Evolutionary conservation across 2,113 vertebrate species (phyloP), one percentile per base, ranked within the genome.

Genomic region (Tylochromis polylepis): DNA sequence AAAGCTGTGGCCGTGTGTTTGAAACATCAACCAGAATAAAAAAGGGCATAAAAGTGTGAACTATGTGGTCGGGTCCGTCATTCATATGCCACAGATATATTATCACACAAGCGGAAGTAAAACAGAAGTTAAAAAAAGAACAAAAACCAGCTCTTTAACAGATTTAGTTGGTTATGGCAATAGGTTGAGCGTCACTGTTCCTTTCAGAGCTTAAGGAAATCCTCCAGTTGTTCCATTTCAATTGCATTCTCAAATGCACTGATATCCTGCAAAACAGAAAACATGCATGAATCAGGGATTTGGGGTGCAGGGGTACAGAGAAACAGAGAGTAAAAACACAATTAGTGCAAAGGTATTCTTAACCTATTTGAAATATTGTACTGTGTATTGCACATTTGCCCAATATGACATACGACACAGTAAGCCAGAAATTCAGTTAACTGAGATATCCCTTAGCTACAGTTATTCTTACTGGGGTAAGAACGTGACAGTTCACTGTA

Each of bases 131-230:
- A 1, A 6, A 38, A 14, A 38, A 38, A 38, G 20, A 67, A 67
- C 34, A 67, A 67, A 62, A 62, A 67, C 38, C 34, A 5, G 1
- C 62, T 67, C 34, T 38, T 38, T 38, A 65, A 65, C 20, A 38
- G 6, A 20, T 67, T 67, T 38, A 38, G 34, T 38, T 36, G 4
- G 34, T 14, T 22, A 12, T 51, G 38, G 12, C 16, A 15, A 46
- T 27, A 29, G 8, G 53, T 11, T 46, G 75, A 58, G 12, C 27
- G n/a, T 81, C 41, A 51, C 10, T 14, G 5, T 70, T 70, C 4
- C 56, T 57, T 57, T 89, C 67, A 88, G 15, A 92, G n/a, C 82
- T 92, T 93, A 10, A 95, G 93, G 85, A 95, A 95, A 1, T 16
- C 0, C 9, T 93, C 31, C 8, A 95, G 10, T 14, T 36, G 0